Conservation (phyloP, 2,888 invertebrate genomes). For the Tenthredo notha region DNA sequence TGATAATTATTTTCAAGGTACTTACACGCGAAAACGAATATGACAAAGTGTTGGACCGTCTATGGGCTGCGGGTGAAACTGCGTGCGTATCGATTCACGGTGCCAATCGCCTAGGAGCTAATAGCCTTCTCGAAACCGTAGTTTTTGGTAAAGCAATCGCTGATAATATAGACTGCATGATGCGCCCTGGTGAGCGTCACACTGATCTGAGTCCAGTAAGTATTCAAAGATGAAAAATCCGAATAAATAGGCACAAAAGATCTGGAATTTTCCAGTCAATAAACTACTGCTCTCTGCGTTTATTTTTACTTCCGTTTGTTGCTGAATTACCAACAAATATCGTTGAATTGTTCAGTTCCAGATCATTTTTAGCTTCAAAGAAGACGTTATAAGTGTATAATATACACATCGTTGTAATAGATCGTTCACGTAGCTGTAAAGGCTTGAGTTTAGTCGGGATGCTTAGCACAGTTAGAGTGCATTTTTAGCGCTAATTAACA, state of each 20-base stretch:
- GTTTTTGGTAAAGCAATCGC: slow-evolving; percentile 99
- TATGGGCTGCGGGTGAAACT: slow-evolving; percentile 97
- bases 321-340: background rate
- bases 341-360: background rate
- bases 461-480: slow-evolving; percentile 26
- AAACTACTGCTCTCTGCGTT: background rate
- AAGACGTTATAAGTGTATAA: background rate
- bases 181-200: slow-evolving; percentile 91
- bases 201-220: slow-evolving; percentile 85
- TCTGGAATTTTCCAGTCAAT: background rate
- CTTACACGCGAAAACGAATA: slow-evolving; percentile 81
- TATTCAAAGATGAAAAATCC: slow-evolving; percentile 51
- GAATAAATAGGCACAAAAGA: background rate
- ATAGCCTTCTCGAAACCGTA: slow-evolving; percentile 98
- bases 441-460: background rate
- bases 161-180: slow-evolving; percentile 89
- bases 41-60: slow-evolving; percentile 89
- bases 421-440: background rate
- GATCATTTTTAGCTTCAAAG: background rate
- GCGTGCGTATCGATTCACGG: slow-evolving; percentile 98
- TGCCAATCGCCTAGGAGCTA: slow-evolving; percentile 98
- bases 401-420: background rate
- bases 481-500: background rate
- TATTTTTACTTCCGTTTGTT: background rate
- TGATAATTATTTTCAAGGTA: slow-evolving; percentile 79